Evolutionary conservation across 2,797 vertebrate genomes (phyloP), one percentile per base, ranked within the genome.

Genomic region (Prunella strophiata): DNA sequence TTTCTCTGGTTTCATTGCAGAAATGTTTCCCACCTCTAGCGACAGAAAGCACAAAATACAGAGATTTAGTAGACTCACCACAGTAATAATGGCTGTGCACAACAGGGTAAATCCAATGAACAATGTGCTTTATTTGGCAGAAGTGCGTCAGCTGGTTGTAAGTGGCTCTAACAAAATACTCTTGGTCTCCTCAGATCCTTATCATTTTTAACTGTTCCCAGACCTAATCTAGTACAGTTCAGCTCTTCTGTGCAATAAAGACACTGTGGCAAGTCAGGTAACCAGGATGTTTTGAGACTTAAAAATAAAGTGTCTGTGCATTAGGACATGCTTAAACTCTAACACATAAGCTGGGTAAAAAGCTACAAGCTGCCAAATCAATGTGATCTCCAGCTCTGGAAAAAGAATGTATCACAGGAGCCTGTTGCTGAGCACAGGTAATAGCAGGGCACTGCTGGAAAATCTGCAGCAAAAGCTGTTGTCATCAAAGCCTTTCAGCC

Each of bases 1-100:
- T 94, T 96, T 91, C 71, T 68, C 65, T 93, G 74, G 83, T 96
- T 96, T 96, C 96, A 95, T 96, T 96, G 94, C 93, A 94, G 93
- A 96, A 95, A 89, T 94, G 68, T 96, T 95, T 94, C 94, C 83
- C 93, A 96, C 93, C 93, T 96, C 94, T 95, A 94, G 96, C 34
- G 42, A 67, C 77, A 93, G 71, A 96, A 77, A 74, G 80, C 75
- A 81, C 72, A 73, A 94, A 96, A 92, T 80, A 91, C 85, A 95
- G 89, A 92, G 90, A 96, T 96, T 95, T 95, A 95, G 95, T 96
- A 95, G 92, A 93, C 92, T 95, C 89, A 50, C 93, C 89, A 93
- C 93, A 87, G 92, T 93, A 96, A 94, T 95, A 96, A 94, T 91
- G 86, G 94, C 90, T 72, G 84, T 74, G 90, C 84, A 93, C 83